A percentile compares a stretch with the other conserved stretches of the same genome.
phyloP scores from a whole-genome alignment of 2,797 vertebrate species.

The Enteromius paludinosus region DNA sequence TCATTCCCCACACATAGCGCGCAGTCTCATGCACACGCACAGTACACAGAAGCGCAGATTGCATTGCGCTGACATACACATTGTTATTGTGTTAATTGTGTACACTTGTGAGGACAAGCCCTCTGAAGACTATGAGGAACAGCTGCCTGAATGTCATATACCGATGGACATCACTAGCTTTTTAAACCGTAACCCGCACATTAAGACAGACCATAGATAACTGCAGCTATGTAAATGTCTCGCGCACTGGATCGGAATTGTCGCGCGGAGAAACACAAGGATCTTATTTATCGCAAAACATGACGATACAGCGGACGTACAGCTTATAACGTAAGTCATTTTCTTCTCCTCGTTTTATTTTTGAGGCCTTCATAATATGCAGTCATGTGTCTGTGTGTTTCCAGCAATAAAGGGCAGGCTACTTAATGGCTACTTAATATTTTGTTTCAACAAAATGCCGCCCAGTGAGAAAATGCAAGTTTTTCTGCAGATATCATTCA shows the following conservation, averaged over 20 bases:
- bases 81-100: constrained; percentile 47
- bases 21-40: constrained; percentile 54
- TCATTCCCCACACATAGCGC: constrained; percentile 66
- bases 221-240: constrained; percentile 54
- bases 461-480: not conserved
- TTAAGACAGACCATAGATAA: constrained; percentile 47
- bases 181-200: constrained; percentile 15
- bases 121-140: not conserved
- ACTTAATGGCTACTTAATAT: constrained; percentile 7
- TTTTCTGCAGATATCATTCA: not conserved
- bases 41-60: constrained; percentile 65
- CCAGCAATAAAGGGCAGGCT: not conserved
- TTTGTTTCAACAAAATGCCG: constrained; percentile 18
- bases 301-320: constrained; percentile 62
- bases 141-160: not conserved
- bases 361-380: constrained; percentile 4
- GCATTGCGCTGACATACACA: constrained; percentile 62
- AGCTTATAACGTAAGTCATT: constrained; percentile 67
- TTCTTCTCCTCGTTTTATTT: constrained; percentile 33
- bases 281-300: constrained; percentile 47
- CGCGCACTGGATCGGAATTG: constrained; percentile 52
- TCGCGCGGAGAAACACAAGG: constrained; percentile 53
- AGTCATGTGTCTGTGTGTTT: not conserved
- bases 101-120: constrained; percentile 15
- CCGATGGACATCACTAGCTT: constrained; percentile 10